Percentiles rank a stretch among this genome's conserved stretches.
Evolutionary conservation across 2,113 vertebrate species (phyloP).

Genomic region (Lophura nycthemera): DNA sequence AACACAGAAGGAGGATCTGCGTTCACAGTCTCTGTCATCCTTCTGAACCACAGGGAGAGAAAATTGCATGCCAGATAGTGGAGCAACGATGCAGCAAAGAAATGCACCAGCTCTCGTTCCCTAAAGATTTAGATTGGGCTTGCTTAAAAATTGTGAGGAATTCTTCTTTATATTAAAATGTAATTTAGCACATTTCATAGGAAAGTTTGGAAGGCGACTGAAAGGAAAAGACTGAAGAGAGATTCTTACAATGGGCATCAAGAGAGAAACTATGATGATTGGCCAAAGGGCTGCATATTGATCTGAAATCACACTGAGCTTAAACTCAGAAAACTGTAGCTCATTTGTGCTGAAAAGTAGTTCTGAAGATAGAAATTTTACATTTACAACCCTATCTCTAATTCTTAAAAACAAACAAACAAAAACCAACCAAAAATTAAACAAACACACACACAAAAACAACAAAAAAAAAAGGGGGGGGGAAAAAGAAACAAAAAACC

Average conservation of each 20-base stretch:
- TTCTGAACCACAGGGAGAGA: not conserved
- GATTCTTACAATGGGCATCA: not conserved
- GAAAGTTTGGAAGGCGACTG: not conserved
- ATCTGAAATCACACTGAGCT: not conserved
- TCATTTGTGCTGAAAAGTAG: not conserved
- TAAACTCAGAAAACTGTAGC: not conserved
- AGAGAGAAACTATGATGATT: not conserved
- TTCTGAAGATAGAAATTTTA: not conserved
- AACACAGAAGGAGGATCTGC: too few species aligned
- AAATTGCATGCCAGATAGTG: not conserved
- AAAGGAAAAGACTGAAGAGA: not conserved
- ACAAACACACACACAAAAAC: too few species aligned
- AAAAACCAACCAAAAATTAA: too few species aligned
- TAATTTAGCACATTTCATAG: not conserved
- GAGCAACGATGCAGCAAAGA: too few species aligned
- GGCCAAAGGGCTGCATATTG: not conserved
- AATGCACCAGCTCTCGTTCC: not conserved
- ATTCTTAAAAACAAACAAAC: not conserved
- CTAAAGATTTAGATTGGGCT: not conserved
- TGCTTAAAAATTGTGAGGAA: not conserved
- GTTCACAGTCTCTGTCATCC: not conserved
- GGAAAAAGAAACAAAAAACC: too few species aligned
- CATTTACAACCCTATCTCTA: fast-evolving
- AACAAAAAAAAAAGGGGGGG: too few species aligned
- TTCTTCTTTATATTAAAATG: not conserved